Evolutionary conservation across 1,140 invertebrate genomes (phyloP).

Genomic region (Aphis craccivora): DNA sequence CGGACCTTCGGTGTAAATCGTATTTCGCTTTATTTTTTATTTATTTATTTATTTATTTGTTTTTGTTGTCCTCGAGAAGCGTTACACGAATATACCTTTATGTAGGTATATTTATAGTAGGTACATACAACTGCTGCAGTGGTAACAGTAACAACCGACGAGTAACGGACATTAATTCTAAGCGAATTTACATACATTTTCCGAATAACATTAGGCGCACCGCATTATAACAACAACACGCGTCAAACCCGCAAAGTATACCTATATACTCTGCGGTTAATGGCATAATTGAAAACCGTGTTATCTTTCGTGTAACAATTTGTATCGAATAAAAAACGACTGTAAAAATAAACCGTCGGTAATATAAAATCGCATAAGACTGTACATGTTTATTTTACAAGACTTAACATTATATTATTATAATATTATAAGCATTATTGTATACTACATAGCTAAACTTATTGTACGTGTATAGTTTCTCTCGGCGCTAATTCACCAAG

Average conservation of each 20-base stretch:
- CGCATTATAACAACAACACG: neutral
- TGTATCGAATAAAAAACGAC: neutral
- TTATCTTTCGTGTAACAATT: neutral
- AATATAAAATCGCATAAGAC: neutral
- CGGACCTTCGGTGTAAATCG: neutral
- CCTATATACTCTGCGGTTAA: neutral
- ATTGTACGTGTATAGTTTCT: accelerated
- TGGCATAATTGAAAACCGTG: constrained; percentile 1
- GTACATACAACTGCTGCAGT: neutral
- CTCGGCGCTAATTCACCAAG: neutral
- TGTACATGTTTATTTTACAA: neutral
- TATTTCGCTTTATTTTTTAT: neutral
- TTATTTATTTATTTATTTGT: neutral
- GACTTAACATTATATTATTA: neutral
- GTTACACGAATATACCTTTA: neutral
- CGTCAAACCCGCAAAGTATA: neutral
- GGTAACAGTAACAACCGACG: neutral
- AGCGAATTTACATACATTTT: constrained; percentile 2
- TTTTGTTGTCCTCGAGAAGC: neutral
- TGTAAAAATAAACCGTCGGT: neutral
- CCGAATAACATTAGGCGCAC: neutral
- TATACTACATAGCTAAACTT: neutral
- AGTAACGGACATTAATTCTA: neutral
- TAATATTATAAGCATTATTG: no score
- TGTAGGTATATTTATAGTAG: no score